Conservation (phyloP, 2,113 vertebrate genomes). For the Takifugu bimaculatus region DNA sequence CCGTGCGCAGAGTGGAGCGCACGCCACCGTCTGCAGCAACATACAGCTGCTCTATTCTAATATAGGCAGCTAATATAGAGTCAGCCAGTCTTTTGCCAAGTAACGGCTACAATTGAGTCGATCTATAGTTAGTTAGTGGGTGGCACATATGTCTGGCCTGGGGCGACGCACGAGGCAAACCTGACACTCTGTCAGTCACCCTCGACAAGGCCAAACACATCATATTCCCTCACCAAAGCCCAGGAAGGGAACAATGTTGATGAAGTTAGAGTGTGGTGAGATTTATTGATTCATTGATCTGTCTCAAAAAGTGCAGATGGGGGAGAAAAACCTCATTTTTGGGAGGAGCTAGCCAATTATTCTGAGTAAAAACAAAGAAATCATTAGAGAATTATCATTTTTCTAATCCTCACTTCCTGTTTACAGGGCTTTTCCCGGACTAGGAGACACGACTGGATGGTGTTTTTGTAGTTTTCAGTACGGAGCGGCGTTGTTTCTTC, state of each 20-base stretch:
- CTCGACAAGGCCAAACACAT: not conserved
- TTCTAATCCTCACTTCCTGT: too few species aligned
- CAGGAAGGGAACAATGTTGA: not conserved
- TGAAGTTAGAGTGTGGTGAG: not conserved
- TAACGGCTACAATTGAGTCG: slow-evolving; percentile 48
- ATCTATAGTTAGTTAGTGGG: slow-evolving; percentile 51
- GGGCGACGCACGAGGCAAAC: slow-evolving; percentile 14
- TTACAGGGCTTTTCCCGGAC: too few species aligned
- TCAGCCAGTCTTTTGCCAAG: slow-evolving; percentile 4
- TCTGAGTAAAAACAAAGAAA: too few species aligned
- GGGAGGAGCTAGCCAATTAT: too few species aligned
- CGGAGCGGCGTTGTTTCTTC: slow-evolving; percentile 1
- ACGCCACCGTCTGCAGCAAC: slow-evolving; percentile 11
- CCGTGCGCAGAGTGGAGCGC: slow-evolving; percentile 13
- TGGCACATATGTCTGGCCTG: slow-evolving; percentile 43
- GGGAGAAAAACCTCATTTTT: not conserved
- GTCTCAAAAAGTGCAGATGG: not conserved
- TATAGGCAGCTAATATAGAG: slow-evolving; percentile 28
- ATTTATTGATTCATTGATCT: slow-evolving; percentile 6
- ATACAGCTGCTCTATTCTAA: slow-evolving; percentile 25
- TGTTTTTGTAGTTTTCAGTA: not conserved
- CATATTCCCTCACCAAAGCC: not conserved
- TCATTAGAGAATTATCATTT: too few species aligned
- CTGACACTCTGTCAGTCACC: slow-evolving; percentile 51
- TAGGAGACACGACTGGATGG: not conserved